These are phyloP conservation scores for Ophion slaviceki DNA, from an alignment of 2,888 invertebrate species.

Conservation along the genomic window DNA sequence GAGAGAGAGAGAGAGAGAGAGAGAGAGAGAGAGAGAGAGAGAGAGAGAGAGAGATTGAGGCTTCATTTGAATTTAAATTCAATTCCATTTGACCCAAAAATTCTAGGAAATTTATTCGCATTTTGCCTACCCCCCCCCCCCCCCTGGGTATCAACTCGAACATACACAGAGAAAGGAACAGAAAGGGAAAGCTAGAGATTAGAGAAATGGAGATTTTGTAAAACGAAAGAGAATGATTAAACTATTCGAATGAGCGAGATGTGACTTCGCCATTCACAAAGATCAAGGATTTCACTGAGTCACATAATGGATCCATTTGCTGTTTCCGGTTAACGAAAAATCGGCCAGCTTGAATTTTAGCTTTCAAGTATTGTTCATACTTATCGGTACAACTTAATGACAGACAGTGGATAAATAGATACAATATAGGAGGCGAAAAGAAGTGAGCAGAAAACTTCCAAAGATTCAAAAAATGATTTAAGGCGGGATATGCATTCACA, in stretches of 20 bases:
- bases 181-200: constrained; percentile 10
- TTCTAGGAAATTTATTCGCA: constrained; percentile 59
- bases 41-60: constrained; percentile 14
- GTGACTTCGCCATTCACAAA: constrained; percentile 21
- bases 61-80: constrained; percentile 65
- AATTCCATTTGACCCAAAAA: constrained; percentile 62
- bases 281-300: constrained; percentile 47
- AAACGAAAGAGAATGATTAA: constrained; percentile 11
- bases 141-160: constrained; percentile 15
- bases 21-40: not conserved
- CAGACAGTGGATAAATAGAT: too few species aligned
- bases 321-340: constrained; percentile 17
- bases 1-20: not conserved
- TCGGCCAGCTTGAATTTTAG: too few species aligned
- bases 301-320: constrained; percentile 47
- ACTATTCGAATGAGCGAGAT: not conserved
- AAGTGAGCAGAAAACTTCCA: too few species aligned
- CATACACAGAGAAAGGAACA: constrained; percentile 3
- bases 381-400: too few species aligned
- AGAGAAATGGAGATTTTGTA: not conserved
- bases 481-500: too few species aligned
- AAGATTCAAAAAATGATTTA: too few species aligned
- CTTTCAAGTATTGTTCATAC: too few species aligned
- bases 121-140: constrained; percentile 21
- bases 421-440: too few species aligned